Base-by-base conservation (phyloP, 2,888 invertebrate genomes). In the Oxycera nigricornis region DNA sequence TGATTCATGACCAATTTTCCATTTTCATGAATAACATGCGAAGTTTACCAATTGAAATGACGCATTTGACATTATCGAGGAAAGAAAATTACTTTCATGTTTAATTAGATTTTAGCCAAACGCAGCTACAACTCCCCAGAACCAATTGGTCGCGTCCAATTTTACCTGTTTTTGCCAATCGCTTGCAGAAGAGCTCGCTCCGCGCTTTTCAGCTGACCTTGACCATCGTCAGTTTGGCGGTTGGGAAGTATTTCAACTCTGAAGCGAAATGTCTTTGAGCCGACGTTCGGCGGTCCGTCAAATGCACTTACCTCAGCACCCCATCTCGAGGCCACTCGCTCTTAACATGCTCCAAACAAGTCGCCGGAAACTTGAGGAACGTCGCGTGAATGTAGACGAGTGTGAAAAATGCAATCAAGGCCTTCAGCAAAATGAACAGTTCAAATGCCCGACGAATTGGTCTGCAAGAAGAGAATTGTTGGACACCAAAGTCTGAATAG, bases 281-380 rank as follows among this genome's bases (percentile, higher is more conserved):
- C n/a, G n/a, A n/a, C n/a, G n/a, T n/a, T n/a, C n/a, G n/a, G n/a
- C n/a, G n/a, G n/a, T n/a, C n/a, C n/a, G n/a, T 11, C 39, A 11
- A 57, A 35, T 39, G 7, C 35, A 75, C 72, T 77, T 76, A 82
- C 84, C 84, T 79, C 20, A 99, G 87, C 78, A 99, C 95, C 2
- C 98, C 98, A 85, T 97, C 95, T 76, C 95, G 88, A 0, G 98
- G 98, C 98, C 98, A 99, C 11, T 92, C 90, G 78, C 92, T 90
- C 82, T 92, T 91, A 35, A 97, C 91, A 83, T 94, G 92, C 82
- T 95, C 92, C 79, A 99, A 88, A 84, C 99, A 99, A 80, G 95
- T 95, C 73, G 95, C 94, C 6, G 98, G 97, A 76, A 95, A 91
- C 81, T 94, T 91, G 59, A 96, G 95, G 86, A 98, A 97, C 77